Evolutionary conservation across 1,140 invertebrate genomes (phyloP).

Genomic region (Wasmannia auropunctata): DNA sequence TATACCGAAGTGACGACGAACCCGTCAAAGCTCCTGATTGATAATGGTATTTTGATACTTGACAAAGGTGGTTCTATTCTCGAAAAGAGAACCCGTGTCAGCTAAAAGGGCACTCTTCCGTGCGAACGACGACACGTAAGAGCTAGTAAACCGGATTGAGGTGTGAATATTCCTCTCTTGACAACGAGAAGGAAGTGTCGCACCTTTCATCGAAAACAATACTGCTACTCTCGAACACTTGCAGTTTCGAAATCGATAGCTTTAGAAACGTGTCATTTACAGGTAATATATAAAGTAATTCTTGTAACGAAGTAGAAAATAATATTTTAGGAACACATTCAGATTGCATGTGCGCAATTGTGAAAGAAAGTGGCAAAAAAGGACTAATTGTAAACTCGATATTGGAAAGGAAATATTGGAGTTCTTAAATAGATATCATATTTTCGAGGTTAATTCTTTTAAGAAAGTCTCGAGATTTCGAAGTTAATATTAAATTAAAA

Average conservation of each 20-base stretch:
- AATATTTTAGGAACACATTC: not conserved
- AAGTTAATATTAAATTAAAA: not conserved
- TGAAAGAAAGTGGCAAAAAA: not conserved
- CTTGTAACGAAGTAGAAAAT: not conserved
- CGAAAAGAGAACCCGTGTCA: not conserved
- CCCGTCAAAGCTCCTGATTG: not conserved
- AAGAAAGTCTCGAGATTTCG: not conserved
- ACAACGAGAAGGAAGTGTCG: not conserved
- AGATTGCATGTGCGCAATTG: not conserved
- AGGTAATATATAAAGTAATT: not conserved
- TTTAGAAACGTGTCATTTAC: not conserved
- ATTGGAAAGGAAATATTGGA: not conserved
- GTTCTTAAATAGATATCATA: not conserved
- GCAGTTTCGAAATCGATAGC: not conserved
- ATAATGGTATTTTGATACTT: not conserved
- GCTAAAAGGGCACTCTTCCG: not conserved
- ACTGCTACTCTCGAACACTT: not conserved
- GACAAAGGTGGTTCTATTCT: not conserved
- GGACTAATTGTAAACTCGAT: not conserved
- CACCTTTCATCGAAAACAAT: not conserved
- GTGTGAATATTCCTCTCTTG: not conserved
- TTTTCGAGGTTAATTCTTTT: conserved; percentile 1
- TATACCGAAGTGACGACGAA: not conserved
- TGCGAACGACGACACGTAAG: not conserved
- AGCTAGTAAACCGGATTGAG: not conserved